phyloP scores from a whole-genome alignment of 2,888 invertebrate genomes.

The Heliconius aoede region DNA sequence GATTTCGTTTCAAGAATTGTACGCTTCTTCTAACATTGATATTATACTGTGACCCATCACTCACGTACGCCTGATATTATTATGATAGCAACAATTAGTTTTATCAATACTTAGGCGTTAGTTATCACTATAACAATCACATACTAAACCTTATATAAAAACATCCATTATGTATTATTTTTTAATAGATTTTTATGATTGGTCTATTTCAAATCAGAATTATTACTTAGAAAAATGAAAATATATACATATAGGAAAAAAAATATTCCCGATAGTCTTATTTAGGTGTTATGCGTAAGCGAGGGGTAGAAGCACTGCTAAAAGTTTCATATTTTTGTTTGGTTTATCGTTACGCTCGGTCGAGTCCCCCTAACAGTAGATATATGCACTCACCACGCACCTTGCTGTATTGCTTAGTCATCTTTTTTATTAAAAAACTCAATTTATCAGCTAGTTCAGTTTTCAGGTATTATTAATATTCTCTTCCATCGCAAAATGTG shows the following conservation, averaged over 20 bases:
- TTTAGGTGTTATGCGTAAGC: slow-evolving; percentile 46
- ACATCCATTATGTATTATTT: background rate
- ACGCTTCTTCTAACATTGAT: background rate
- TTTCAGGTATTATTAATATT: too few relatives aligned
- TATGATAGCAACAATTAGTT: slow-evolving; percentile 49
- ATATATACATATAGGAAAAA: background rate
- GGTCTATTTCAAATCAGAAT: too few relatives aligned
- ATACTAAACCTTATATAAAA: background rate
- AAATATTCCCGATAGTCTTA: slow-evolving; percentile 47
- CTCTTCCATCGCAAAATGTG: too few relatives aligned
- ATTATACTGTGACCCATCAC: slow-evolving; percentile 19
- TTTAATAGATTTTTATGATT: too few relatives aligned
- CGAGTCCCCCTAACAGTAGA: slow-evolving; percentile 60
- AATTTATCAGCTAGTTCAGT: background rate
- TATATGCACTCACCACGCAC: slow-evolving; percentile 26
- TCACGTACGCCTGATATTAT: slow-evolving; percentile 45
- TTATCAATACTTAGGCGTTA: slow-evolving; percentile 50
- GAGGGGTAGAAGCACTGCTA: slow-evolving; percentile 57
- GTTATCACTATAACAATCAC: slow-evolving; percentile 19
- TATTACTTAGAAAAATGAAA: too few relatives aligned
- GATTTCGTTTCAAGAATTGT: background rate
- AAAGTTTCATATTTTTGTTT: slow-evolving; percentile 41
- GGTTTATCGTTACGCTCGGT: slow-evolving; percentile 62
- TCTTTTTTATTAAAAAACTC: background rate
- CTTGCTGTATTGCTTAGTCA: background rate